A percentile compares a stretch with the other conserved stretches of the same genome.
phyloP scores from a whole-genome alignment of 2,888 invertebrate species.

The Crocallis elinguaria region DNA sequence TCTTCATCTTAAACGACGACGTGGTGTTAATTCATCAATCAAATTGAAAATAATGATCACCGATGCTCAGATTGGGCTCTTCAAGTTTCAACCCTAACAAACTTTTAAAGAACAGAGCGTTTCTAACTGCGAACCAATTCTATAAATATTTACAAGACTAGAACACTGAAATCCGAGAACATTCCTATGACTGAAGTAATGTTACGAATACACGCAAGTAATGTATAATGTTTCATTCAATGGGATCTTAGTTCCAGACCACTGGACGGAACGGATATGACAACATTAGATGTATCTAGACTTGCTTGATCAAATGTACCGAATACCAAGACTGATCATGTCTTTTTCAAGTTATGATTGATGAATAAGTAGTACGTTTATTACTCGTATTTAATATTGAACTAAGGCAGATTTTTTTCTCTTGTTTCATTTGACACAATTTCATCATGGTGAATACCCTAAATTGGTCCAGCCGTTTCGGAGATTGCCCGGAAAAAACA shows the following conservation, averaged over 20 bases:
- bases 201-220: conserved; percentile 6
- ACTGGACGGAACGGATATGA: conserved; percentile 58
- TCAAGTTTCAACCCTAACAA: too few species aligned
- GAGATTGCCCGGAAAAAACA: too few species aligned
- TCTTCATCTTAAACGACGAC: too few species aligned
- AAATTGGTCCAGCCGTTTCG: too few species aligned
- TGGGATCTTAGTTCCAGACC: conserved; percentile 54
- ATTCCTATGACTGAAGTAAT: conserved; percentile 5
- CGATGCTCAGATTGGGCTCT: too few species aligned
- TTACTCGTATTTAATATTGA: too few species aligned
- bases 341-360: conserved; percentile 2
- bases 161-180: conserved; percentile 5
- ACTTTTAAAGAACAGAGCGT: too few species aligned
- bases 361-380: not conserved
- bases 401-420: too few species aligned
- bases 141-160: conserved; percentile 24
- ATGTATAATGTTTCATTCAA: conserved; percentile 36
- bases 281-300: conserved; percentile 37
- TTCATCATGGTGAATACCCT: too few species aligned
- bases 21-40: too few species aligned
- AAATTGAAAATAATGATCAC: too few species aligned
- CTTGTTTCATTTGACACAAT: too few species aligned
- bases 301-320: conserved; percentile 23
- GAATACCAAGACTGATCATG: not conserved
- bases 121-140: conserved; percentile 12